phyloP scores from a whole-genome alignment of 2,113 vertebrate species.

The Euleptes europaea region DNA sequence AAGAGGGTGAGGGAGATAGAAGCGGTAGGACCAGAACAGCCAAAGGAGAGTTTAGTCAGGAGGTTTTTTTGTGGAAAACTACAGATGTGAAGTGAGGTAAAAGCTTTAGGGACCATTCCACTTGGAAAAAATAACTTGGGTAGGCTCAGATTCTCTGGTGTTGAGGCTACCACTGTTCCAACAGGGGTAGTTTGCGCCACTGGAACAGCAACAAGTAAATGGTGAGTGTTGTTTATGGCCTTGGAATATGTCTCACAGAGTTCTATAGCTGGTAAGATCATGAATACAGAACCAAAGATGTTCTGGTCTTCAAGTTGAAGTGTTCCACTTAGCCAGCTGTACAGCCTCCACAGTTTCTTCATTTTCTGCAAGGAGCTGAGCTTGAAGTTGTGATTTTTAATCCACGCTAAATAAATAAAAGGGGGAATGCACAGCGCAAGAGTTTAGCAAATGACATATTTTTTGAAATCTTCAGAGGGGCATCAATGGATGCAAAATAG shows the following conservation, averaged over 20 bases:
- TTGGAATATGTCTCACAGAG: not conserved
- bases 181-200: not conserved
- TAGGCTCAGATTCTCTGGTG: not conserved
- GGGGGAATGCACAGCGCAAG: not conserved
- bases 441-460: constrained; percentile 17
- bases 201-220: not conserved
- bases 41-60: not conserved
- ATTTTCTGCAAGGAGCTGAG: not conserved
- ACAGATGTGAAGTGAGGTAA: not conserved
- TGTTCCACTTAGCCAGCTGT: not conserved
- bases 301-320: not conserved
- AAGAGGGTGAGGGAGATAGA: not conserved
- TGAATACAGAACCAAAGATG: not conserved
- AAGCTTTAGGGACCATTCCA: not conserved
- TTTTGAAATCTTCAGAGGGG: constrained; percentile 31
- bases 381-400: constrained; percentile 1
- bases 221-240: not conserved
- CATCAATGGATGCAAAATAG: not conserved
- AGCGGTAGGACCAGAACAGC: not conserved
- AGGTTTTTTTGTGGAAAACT: not conserved
- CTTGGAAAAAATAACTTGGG: not conserved
- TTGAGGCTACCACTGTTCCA: not conserved
- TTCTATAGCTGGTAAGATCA: not conserved
- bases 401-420: constrained; percentile 5
- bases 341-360: not conserved